These are phyloP conservation scores for Trematomus bernacchii DNA, from an alignment of 2,797 vertebrate species.

Conservation along the genomic window DNA sequence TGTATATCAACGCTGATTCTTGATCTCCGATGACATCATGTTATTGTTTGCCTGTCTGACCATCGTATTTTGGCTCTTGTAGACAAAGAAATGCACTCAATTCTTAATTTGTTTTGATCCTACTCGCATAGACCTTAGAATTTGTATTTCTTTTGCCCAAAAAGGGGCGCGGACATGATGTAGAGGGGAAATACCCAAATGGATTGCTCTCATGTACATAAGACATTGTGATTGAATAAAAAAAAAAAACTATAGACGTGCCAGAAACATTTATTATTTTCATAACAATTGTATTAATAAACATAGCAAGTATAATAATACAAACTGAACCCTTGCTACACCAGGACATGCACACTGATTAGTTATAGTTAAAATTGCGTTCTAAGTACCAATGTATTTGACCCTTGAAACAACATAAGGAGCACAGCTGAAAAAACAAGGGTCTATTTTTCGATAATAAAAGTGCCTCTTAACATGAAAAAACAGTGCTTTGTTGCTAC, in stretches of 20 bases:
- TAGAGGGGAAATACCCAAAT: no score
- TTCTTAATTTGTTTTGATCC: no score
- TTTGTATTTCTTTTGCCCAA: no score
- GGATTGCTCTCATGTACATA: background rate
- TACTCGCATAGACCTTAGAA: no score
- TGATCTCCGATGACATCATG: no score
- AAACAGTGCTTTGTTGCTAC: slow-evolving; percentile 17
- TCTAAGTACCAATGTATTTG: background rate
- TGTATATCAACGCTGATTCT: no score
- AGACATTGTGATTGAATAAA: background rate
- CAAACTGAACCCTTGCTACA: background rate
- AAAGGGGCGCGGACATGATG: no score
- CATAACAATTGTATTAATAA: background rate
- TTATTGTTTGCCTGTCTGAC: no score
- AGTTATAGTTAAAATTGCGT: background rate
- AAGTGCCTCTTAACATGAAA: slow-evolving; percentile 15
- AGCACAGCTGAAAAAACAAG: background rate
- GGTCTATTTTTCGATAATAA: background rate
- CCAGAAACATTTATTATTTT: background rate
- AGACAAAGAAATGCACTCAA: no score
- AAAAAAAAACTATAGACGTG: background rate
- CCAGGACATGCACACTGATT: background rate
- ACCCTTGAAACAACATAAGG: slow-evolving; percentile 4
- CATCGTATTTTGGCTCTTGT: no score
- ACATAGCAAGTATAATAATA: background rate